Evolutionary conservation across 2,113 vertebrate genomes (phyloP).

Genomic region (Paralichthys olivaceus): DNA sequence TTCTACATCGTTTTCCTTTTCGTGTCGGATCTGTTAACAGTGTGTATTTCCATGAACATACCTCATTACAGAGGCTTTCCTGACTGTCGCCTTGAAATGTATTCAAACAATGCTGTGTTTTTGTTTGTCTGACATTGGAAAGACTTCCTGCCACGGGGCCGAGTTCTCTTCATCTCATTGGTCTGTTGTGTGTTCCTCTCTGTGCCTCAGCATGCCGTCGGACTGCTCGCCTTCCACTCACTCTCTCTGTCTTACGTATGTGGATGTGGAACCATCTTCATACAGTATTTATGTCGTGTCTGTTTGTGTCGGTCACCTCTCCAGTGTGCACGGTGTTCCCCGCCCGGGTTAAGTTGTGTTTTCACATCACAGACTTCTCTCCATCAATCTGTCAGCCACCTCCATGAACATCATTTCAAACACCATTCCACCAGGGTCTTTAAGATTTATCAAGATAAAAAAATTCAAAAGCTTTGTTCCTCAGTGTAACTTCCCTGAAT

Average conservation of each 20-base stretch:
- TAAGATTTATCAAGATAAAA: too few species aligned
- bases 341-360: constrained; percentile 15
- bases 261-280: constrained; percentile 68
- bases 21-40: neutral
- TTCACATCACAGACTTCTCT: constrained; percentile 19
- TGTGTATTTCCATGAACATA: constrained; percentile 21
- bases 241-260: constrained; percentile 85
- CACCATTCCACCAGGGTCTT: too few species aligned
- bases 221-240: constrained; percentile 79
- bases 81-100: constrained; percentile 8
- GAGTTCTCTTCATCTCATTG: constrained; percentile 68
- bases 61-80: constrained; percentile 32
- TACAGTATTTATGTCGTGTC: constrained; percentile 33
- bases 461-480: too few species aligned
- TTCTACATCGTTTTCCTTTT: neutral
- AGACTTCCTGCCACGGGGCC: constrained; percentile 7
- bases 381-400: too few species aligned
- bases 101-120: constrained; percentile 24
- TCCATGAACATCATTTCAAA: too few species aligned
- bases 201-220: constrained; percentile 81
- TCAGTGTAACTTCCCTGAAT: neutral
- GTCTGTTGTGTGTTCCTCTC: constrained; percentile 69
- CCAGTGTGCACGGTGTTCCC: constrained; percentile 11
- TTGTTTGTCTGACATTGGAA: constrained; percentile 33
- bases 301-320: constrained; percentile 38